Evolutionary conservation across 2,888 invertebrate species (phyloP).

Genomic region (Agonum fuliginosum): DNA sequence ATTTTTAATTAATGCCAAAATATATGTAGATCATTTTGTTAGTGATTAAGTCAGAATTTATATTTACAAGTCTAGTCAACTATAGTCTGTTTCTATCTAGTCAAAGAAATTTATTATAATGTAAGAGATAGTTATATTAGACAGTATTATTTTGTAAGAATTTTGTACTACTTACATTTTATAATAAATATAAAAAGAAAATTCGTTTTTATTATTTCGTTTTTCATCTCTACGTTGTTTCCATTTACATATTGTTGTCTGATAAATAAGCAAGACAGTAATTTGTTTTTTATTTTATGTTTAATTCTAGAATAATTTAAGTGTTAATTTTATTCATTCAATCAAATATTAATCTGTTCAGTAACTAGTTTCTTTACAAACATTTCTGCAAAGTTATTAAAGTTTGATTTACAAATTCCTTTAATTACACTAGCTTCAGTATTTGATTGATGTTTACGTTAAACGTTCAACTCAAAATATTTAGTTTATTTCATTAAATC

Average conservation of each 20-base stretch:
- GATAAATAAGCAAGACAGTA: too few relatives aligned
- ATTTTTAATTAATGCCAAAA: conserved; percentile 28
- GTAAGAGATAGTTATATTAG: neutral
- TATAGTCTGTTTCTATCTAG: conserved; percentile 32
- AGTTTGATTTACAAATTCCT: too few relatives aligned
- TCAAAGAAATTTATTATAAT: conserved; percentile 28
- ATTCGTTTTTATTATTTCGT: neutral
- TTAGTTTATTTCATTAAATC: too few relatives aligned
- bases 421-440: too few relatives aligned
- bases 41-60: conserved; percentile 1
- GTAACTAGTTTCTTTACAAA: too few relatives aligned
- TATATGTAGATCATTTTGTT: conserved; percentile 9
- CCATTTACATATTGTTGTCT: neutral
- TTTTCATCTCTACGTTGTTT: neutral
- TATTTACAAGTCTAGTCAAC: conserved; percentile 26
- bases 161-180: conserved; percentile 38
- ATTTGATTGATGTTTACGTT: too few relatives aligned
- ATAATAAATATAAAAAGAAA: neutral
- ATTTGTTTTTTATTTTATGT: too few relatives aligned
- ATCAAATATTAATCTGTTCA: too few relatives aligned
- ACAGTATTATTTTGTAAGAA: conserved; percentile 32
- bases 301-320: neutral
- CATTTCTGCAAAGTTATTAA: too few relatives aligned
- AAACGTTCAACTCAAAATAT: too few relatives aligned
- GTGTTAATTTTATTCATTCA: too few relatives aligned